Conservation (phyloP, 1,140 invertebrate genomes). For the Drosophila takahashii region DNA sequence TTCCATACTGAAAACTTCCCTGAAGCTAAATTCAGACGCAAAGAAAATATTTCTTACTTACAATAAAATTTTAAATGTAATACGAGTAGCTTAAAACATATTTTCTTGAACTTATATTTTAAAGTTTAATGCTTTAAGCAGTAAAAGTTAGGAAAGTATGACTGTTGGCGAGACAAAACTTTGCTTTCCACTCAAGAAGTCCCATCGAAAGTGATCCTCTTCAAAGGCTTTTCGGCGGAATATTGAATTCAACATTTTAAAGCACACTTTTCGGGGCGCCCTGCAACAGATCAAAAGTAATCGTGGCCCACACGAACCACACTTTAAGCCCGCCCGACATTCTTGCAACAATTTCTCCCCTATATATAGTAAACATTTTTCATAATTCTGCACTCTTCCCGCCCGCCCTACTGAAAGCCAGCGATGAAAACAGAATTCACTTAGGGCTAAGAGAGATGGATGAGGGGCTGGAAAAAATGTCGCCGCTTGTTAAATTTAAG, state of each 20-base stretch:
- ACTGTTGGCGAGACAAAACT: background rate
- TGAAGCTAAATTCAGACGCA: background rate
- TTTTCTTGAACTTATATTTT: no score
- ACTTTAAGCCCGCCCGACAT: constrained; percentile 10
- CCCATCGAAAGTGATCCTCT: constrained; percentile 31
- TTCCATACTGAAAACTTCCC: background rate
- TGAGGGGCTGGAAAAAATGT: constrained; percentile 51
- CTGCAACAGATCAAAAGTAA: constrained; percentile 21
- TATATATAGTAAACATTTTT: constrained; percentile 28
- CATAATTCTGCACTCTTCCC: constrained; percentile 37
- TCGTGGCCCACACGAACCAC: background rate
- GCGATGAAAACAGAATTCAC: constrained; percentile 57
- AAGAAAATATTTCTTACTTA: background rate
- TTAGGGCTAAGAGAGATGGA: constrained; percentile 54
- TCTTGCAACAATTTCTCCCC: constrained; percentile 22
- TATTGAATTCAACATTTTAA: constrained; percentile 8
- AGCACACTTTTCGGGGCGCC: constrained; percentile 6
- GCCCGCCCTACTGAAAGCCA: constrained; percentile 1
- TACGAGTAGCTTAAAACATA: no score
- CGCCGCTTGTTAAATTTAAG: constrained; percentile 63
- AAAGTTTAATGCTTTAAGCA: background rate
- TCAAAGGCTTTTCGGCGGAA: constrained; percentile 3
- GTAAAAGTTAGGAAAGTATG: background rate
- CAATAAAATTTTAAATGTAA: background rate
- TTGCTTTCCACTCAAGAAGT: constrained; percentile 3